Evolutionary conservation across 2,888 invertebrate genomes (phyloP), one percentile per base, ranked within the genome.

Genomic region (Antheraea yamamai): DNA sequence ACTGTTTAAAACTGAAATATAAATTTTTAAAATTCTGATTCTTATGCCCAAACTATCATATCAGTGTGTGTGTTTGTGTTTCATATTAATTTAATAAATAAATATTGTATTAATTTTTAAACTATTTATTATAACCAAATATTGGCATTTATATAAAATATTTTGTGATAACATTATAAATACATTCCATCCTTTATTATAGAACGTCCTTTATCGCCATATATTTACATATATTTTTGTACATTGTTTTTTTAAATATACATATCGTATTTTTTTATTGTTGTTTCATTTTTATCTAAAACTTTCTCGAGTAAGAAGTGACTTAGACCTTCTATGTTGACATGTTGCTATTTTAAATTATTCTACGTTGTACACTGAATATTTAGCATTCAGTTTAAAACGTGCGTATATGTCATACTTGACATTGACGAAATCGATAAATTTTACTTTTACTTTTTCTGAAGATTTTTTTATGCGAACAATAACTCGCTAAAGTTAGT

Each of bases 161-260:
- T 81, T 83, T 78, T 86, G 87, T 87, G 87, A 87, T 87, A 86
- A 72, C 77, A 76, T 76, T 77, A 76, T 78, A 80, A 75, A 80
- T 78, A 30, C 88, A 91, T 90, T 91, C 89, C 90, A 90, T 91
- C 88, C 83, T 88, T 81, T 84, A 84, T 81, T 84, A 84, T 85
- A 83, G 16, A 70, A 58, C 84, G 85, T 86, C 85, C 85, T 82
- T 77, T 82, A 20, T 73, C 86, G 93, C 93, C 93, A 93, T 93
- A 93, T 93, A 92, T 89, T 88, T 79, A 79, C 78, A 83, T 88
- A 82, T 88, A 85, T 85, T 85, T 85, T 87, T 88, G 85, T 88
- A 88, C 83, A 86, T 82, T 82, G 75, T 82, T 87, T 82, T 47
- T 81, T 66, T 80, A 74, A 81, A 86, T 83, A 88, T 81, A 87